phyloP scores from a whole-genome alignment of 2,888 invertebrate species.

The Cinara cedri region DNA sequence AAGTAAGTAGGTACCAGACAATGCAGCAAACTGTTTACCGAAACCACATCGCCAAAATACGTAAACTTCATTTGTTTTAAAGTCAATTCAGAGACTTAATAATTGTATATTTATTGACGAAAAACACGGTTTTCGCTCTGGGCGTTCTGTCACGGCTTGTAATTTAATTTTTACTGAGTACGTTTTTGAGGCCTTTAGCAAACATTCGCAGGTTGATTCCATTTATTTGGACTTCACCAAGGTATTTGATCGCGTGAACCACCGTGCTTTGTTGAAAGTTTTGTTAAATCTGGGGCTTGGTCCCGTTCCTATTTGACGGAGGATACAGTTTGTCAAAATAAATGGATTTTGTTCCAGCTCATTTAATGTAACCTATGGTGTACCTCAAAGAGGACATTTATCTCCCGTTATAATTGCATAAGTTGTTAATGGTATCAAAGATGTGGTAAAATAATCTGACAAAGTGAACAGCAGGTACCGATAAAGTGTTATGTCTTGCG shows the following conservation, averaged over 20 bases:
- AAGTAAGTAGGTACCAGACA: no score
- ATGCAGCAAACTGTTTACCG: no score
- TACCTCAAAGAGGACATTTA: neutral
- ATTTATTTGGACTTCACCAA: neutral
- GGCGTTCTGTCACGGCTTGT: neutral
- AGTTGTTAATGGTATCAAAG: neutral
- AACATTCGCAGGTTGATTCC: constrained; percentile 8
- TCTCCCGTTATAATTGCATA: constrained; percentile 6
- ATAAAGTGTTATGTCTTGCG: no score
- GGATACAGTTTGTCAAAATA: neutral
- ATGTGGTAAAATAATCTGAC: no score
- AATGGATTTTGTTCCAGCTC: neutral
- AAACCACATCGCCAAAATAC: constrained; percentile 5
- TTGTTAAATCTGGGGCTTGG: neutral
- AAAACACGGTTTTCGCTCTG: neutral
- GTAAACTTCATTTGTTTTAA: neutral
- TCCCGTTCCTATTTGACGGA: neutral
- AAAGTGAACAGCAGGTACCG: no score
- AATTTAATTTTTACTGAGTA: constrained; percentile 14
- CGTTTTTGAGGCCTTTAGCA: neutral
- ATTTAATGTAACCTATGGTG: neutral
- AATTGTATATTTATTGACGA: neutral
- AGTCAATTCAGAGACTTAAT: neutral
- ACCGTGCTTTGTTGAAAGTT: neutral
- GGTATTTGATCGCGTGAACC: constrained; percentile 2